Evolutionary conservation across 2,888 invertebrate genomes (phyloP).

Genomic region (Morpho deidamia): DNA sequence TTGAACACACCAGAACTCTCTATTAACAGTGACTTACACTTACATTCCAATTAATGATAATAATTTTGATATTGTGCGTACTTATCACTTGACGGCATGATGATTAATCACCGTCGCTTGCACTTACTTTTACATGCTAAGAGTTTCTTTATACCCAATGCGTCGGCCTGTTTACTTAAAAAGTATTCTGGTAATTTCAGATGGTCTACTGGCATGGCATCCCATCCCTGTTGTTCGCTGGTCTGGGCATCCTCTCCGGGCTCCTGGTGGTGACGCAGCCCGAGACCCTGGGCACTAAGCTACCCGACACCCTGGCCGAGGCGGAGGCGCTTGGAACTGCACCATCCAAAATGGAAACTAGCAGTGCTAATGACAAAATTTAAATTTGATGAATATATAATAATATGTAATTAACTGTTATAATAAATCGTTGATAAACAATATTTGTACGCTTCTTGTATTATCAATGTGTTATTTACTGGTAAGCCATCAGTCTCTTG

Average conservation of each 20-base stretch:
- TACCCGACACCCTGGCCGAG: conserved; percentile 79
- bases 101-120: too few species aligned
- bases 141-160: too few species aligned
- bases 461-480: too few species aligned
- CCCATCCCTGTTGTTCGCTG: conserved; percentile 77
- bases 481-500: too few species aligned
- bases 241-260: conserved; percentile 62
- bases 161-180: neutral
- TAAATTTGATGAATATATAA: neutral
- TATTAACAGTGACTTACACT: too few species aligned
- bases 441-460: too few species aligned
- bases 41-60: too few species aligned
- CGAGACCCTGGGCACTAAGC: conserved; percentile 73
- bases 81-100: too few species aligned
- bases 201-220: conserved; percentile 51
- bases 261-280: conserved; percentile 77
- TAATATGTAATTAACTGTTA: neutral
- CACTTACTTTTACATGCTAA: too few species aligned
- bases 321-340: conserved; percentile 58
- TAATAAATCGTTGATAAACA: too few species aligned
- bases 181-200: conserved; percentile 29
- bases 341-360: neutral
- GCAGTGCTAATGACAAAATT: neutral
- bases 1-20: too few species aligned
- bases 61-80: too few species aligned